phyloP scores from a whole-genome alignment of 2,113 vertebrate species.

The Redunca redunca region DNA sequence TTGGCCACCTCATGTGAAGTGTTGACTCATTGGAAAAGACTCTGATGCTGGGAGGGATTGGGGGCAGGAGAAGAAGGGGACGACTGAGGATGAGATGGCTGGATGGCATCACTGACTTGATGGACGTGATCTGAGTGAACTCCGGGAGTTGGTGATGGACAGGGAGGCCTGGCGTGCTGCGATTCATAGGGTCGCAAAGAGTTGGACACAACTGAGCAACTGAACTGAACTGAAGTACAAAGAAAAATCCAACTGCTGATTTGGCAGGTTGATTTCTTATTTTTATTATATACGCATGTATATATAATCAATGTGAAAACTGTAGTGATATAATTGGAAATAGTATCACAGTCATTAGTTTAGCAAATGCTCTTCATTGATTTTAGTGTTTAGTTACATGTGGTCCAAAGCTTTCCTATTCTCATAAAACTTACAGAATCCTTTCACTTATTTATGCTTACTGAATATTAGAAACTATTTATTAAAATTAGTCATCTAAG shows the following conservation, averaged over 20 bases:
- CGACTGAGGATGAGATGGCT: too few relatives aligned
- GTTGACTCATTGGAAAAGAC: too few relatives aligned
- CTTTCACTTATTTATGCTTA: not conserved
- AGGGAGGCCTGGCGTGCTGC: too few relatives aligned
- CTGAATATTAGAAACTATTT: not conserved
- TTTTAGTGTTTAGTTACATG: not conserved
- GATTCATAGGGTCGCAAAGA: too few relatives aligned
- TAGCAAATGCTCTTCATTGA: not conserved
- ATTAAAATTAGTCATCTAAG: not conserved
- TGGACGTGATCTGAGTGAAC: too few relatives aligned
- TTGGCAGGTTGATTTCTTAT: constrained; percentile 7
- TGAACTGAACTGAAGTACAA: not conserved
- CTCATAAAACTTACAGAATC: not conserved
- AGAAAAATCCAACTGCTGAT: constrained; percentile 24
- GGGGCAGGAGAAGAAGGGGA: too few relatives aligned
- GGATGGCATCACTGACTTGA: too few relatives aligned
- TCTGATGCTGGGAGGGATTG: too few relatives aligned
- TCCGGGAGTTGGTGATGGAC: too few relatives aligned
- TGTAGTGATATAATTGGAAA: not conserved
- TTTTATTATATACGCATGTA: not conserved
- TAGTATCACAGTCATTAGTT: not conserved
- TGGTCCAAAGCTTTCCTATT: not conserved
- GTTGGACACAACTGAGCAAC: too few relatives aligned
- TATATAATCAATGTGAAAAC: constrained; percentile 11
- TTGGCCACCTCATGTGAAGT: too few relatives aligned